phyloP scores from a whole-genome alignment of 2,113 vertebrate genomes.

The Zosterops japonicus region DNA sequence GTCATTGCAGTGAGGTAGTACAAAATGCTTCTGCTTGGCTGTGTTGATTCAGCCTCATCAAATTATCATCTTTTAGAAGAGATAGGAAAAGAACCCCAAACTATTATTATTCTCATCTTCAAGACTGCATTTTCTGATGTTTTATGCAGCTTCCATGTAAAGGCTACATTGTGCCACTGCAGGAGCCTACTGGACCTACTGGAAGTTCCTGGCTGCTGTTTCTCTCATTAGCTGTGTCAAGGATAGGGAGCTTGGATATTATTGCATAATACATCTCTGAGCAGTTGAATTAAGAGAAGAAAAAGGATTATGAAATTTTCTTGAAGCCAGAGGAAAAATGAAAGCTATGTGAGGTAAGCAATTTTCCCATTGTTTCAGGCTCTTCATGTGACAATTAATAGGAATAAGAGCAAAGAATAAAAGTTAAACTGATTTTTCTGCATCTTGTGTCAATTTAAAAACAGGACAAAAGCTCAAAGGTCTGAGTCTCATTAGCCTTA shows the following conservation, averaged over 20 bases:
- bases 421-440: neutral
- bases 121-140: neutral
- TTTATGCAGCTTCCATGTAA: neutral
- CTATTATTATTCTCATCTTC: neutral
- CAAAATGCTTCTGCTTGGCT: neutral
- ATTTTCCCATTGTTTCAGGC: conserved; percentile 9
- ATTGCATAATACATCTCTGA: neutral
- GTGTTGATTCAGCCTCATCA: neutral
- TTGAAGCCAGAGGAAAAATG: neutral
- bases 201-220: neutral
- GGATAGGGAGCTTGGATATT: neutral
- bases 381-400: neutral
- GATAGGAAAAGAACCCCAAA: neutral
- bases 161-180: neutral
- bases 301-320: conserved; percentile 10
- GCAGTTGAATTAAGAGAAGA: conserved; percentile 7
- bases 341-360: neutral
- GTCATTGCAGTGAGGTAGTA: neutral
- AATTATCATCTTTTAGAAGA: neutral
- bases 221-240: neutral
- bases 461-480: neutral
- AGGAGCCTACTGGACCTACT: neutral
- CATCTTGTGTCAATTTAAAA: conserved; percentile 1
- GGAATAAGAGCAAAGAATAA: neutral
- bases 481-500: neutral